Evolutionary conservation across 2,113 vertebrate species (phyloP).

Genomic region (Bostrychus sinensis): DNA sequence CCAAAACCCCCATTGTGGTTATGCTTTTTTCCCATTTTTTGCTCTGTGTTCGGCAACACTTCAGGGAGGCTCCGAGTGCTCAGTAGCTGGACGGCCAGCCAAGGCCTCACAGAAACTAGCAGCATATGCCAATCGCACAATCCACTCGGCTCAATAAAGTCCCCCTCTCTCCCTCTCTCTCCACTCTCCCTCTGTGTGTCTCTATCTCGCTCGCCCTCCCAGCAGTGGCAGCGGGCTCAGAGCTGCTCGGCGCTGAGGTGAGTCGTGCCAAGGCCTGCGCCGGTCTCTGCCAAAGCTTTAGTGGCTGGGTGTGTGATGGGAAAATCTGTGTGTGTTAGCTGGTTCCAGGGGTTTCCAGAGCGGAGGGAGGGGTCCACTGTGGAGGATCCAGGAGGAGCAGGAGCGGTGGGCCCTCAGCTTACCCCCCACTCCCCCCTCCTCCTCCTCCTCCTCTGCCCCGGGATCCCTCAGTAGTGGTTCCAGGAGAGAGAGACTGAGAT

Average conservation of each 20-base stretch:
- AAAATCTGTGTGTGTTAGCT: slow-evolving; percentile 37
- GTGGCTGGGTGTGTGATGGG: slow-evolving; percentile 36
- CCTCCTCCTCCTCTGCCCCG: no score
- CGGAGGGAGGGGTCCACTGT: slow-evolving; percentile 13
- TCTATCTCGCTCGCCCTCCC: slow-evolving; percentile 36
- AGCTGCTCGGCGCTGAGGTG: slow-evolving; percentile 72
- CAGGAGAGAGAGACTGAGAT: neutral
- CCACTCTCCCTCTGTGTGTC: slow-evolving; percentile 12
- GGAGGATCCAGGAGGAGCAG: neutral
- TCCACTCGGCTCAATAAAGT: slow-evolving; percentile 50
- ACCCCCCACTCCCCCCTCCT: neutral
- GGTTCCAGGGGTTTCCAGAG: slow-evolving; percentile 42
- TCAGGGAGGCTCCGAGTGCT: slow-evolving; percentile 56
- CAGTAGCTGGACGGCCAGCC: slow-evolving; percentile 56
- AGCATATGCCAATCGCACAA: slow-evolving; percentile 50
- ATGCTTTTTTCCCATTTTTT: slow-evolving; percentile 30
- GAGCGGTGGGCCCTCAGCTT: neutral
- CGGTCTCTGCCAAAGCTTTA: slow-evolving; percentile 63
- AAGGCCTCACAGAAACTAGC: slow-evolving; percentile 38
- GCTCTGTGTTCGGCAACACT: slow-evolving; percentile 45
- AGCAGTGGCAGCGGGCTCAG: slow-evolving; percentile 58
- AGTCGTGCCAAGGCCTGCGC: slow-evolving; percentile 73
- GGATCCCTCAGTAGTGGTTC: slow-evolving; percentile 13
- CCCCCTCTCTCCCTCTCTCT: slow-evolving; percentile 28
- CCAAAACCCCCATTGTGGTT: slow-evolving; percentile 59